Conservation (phyloP, 2,113 vertebrate genomes). For the Nycticryphes semicollaris region DNA sequence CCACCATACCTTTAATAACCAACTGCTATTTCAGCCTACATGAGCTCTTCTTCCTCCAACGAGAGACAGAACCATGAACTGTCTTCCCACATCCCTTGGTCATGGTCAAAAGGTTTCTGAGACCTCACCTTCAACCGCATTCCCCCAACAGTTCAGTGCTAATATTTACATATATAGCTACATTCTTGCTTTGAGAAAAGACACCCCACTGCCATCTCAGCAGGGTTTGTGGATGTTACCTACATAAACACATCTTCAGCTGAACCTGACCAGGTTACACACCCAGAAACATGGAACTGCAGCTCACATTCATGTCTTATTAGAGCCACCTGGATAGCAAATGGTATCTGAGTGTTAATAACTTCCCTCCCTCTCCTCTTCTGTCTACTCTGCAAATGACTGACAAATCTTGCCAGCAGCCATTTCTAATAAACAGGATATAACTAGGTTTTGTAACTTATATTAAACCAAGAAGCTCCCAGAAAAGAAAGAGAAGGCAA, state of each 20-base stretch:
- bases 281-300: background rate
- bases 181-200: background rate
- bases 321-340: background rate
- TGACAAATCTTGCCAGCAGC: background rate
- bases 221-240: background rate
- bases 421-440: background rate
- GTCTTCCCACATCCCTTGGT: background rate
- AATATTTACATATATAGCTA: background rate
- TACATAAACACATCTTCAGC: background rate
- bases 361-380: background rate
- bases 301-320: rapidly evolving
- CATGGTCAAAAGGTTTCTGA: background rate
- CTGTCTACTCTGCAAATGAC: background rate
- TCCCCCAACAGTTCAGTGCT: background rate
- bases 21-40: background rate
- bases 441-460: background rate
- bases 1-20: background rate
- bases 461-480: background rate
- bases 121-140: background rate
- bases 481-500: background rate
- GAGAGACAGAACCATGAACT: background rate
- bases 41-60: rapidly evolving
- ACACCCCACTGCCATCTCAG: background rate
- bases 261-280: background rate
- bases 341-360: background rate